Conservation (phyloP, 2,888 invertebrate genomes). For the Microctonus aethiopoides region DNA sequence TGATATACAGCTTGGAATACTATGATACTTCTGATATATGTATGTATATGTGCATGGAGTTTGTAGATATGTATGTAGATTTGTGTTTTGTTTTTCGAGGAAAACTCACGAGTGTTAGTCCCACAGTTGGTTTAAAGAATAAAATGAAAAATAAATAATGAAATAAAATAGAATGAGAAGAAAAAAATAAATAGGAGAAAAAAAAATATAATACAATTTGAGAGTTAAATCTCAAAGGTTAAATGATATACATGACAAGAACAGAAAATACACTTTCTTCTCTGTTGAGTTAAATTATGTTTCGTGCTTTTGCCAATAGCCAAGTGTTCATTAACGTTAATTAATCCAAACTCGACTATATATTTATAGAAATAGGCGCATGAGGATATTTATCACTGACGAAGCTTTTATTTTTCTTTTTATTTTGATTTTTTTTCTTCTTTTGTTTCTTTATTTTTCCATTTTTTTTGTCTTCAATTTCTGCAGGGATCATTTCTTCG, state of each 20-base stretch:
- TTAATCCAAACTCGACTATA: conserved; percentile 50
- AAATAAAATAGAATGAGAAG: background rate
- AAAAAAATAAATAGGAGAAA: background rate
- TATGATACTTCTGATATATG: background rate
- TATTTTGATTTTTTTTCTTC: background rate
- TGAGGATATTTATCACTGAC: conserved; percentile 1
- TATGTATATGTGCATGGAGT: background rate
- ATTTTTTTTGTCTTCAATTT: background rate
- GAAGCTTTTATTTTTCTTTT: background rate
- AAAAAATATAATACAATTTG: background rate
- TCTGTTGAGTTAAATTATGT: conserved; percentile 52
- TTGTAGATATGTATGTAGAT: no score
- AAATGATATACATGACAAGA: conserved; percentile 9
- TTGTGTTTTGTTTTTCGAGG: no score
- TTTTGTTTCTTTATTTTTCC: background rate
- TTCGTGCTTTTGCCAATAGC: conserved; percentile 56
- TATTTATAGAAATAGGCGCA: conserved; percentile 22
- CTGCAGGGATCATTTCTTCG: background rate
- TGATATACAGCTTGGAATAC: conserved; percentile 31
- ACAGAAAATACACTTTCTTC: conserved; percentile 14
- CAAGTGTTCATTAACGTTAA: conserved; percentile 62
- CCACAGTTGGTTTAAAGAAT: background rate
- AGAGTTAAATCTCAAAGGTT: conserved; percentile 15
- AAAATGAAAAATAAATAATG: background rate
- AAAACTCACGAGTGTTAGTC: background rate